Evolutionary conservation across 2,113 vertebrate genomes (phyloP).

Genomic region (Elanus axillaris): DNA sequence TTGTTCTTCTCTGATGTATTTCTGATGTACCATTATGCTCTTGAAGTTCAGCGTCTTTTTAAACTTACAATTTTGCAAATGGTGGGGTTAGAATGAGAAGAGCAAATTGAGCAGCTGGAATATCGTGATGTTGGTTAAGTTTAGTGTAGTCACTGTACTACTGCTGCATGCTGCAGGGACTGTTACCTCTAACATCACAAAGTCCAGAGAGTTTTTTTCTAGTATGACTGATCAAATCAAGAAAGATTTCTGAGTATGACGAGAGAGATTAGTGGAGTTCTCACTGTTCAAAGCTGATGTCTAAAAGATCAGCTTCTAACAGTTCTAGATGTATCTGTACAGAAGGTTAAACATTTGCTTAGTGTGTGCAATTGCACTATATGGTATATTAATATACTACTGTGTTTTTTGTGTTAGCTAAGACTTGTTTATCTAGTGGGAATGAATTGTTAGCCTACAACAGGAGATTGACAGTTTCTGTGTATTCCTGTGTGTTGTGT

Average conservation of each 20-base stretch:
- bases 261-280: not conserved
- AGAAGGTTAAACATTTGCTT: not conserved
- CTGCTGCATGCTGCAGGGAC: not conserved
- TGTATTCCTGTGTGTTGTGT: not conserved
- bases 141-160: not conserved
- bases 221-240: not conserved
- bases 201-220: not conserved
- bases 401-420: not conserved
- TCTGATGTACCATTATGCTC: not conserved
- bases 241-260: not conserved
- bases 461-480: not conserved
- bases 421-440: not conserved
- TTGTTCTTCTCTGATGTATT: not conserved
- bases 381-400: not conserved
- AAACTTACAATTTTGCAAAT: not conserved
- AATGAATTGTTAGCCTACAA: not conserved
- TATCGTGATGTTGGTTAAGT: not conserved
- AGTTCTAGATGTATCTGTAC: not conserved
- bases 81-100: not conserved
- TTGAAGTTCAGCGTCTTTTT: not conserved
- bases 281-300: not conserved
- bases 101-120: fast-evolving
- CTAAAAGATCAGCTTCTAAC: fast-evolving
- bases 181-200: not conserved
- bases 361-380: not conserved